phyloP scores from a whole-genome alignment of 64 coral and sea anemone species.

The Acropora yongei region DNA sequence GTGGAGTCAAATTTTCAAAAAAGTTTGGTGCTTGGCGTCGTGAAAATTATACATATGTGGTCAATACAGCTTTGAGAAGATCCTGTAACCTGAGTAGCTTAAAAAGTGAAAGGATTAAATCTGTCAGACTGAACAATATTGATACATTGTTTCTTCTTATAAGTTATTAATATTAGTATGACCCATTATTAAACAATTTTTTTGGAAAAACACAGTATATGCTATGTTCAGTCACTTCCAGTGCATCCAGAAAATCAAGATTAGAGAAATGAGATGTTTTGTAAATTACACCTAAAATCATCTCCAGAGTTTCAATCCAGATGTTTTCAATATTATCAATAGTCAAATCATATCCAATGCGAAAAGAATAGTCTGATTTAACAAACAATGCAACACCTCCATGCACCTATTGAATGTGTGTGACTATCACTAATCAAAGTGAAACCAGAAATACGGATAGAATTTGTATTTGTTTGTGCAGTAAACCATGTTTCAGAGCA shows the following conservation, averaged over 20 bases:
- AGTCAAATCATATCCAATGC: neutral
- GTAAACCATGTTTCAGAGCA: neutral
- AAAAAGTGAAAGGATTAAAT: neutral
- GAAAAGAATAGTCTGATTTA: neutral
- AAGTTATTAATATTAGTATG: conserved; percentile 38
- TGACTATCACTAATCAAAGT: neutral
- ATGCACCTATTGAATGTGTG: neutral
- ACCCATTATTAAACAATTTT: conserved; percentile 43
- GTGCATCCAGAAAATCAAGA: neutral
- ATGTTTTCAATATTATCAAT: conserved; percentile 29
- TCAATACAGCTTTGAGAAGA: conserved; percentile 33
- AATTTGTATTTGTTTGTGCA: neutral
- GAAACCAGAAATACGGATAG: neutral
- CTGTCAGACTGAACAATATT: neutral
- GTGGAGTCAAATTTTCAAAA: no score
- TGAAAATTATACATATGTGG: conserved; percentile 28
- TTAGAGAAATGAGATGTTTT: conserved; percentile 33
- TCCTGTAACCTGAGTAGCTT: conserved; percentile 25
- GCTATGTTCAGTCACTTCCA: conserved; percentile 11
- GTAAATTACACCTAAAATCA: conserved; percentile 41
- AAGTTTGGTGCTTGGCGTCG: conserved; percentile 10
- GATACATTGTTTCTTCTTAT: neutral
- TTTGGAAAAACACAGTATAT: neutral
- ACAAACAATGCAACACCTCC: neutral
- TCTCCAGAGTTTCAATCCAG: conserved; percentile 47